These are phyloP conservation scores for Halichoeres trimaculatus DNA, from an alignment of 2,113 vertebrate genomes.

Conservation along the genomic window DNA sequence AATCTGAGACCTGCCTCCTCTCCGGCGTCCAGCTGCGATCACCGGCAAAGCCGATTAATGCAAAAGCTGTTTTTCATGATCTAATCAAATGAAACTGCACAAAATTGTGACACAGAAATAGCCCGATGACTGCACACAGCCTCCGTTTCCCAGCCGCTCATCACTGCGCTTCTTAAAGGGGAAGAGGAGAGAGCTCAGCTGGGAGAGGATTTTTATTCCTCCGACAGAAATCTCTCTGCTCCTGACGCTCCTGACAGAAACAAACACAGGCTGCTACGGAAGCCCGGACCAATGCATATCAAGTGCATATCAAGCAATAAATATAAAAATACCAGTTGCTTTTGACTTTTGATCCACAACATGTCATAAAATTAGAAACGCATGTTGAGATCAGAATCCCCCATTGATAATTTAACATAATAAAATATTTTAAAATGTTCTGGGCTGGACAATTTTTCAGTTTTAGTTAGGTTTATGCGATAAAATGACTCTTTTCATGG, in stretches of 20 bases:
- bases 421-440: too few relatives aligned
- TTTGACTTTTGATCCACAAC: too few relatives aligned
- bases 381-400: too few relatives aligned
- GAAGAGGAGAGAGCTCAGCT: slow-evolving; percentile 8
- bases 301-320: too few relatives aligned
- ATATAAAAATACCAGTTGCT: too few relatives aligned
- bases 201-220: neutral
- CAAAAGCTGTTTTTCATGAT: neutral
- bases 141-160: slow-evolving; percentile 40
- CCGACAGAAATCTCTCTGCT: slow-evolving; percentile 30
- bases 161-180: slow-evolving; percentile 63
- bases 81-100: neutral
- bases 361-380: too few relatives aligned
- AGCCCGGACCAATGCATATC: too few relatives aligned
- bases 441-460: too few relatives aligned
- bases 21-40: neutral
- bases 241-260: neutral
- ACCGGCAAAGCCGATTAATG: neutral
- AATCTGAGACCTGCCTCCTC: neutral
- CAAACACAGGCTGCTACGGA: neutral
- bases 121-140: slow-evolving; percentile 8
- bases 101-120: neutral
- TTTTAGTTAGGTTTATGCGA: too few relatives aligned
- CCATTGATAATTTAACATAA: too few relatives aligned
- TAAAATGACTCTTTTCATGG: too few relatives aligned